These are phyloP conservation scores for Lasioglossum albipes DNA, from an alignment of 1,140 invertebrate species.

Conservation along the genomic window DNA sequence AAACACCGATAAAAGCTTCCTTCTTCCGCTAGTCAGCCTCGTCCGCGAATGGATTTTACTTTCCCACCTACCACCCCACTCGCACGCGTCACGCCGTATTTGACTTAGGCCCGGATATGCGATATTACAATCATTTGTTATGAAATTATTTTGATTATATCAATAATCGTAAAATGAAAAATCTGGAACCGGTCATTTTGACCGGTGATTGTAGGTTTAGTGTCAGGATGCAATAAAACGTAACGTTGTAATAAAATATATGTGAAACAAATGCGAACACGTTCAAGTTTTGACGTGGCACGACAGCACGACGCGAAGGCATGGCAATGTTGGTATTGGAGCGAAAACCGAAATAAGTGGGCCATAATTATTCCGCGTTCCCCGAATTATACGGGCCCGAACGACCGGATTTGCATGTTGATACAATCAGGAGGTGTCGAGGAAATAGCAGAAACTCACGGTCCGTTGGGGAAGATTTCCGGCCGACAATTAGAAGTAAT, in stretches of 20 bases:
- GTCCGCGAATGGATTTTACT: not conserved
- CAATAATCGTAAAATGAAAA: no score
- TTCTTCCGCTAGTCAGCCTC: slow-evolving; percentile 23
- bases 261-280: no score
- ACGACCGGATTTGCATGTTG: slow-evolving; percentile 61
- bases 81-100: not conserved
- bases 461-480: slow-evolving; percentile 45
- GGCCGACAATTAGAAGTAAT: slow-evolving; percentile 63
- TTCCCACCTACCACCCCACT: not conserved
- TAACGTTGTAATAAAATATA: no score
- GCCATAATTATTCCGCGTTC: slow-evolving; percentile 43
- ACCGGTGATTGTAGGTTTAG: no score
- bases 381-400: slow-evolving; percentile 12
- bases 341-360: slow-evolving; percentile 4
- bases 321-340: slow-evolving; percentile 51
- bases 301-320: slow-evolving; percentile 65
- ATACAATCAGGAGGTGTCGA: slow-evolving; percentile 47
- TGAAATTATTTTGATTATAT: no score
- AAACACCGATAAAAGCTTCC: slow-evolving; percentile 53
- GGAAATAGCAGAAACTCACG: slow-evolving; percentile 30
- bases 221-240: no score
- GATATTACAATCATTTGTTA: not conserved
- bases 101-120: not conserved
- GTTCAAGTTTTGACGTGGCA: no score
- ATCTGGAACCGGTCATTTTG: no score